Evolutionary conservation across 1,140 invertebrate species (phyloP).

Genomic region (Oryzaephilus surinamensis): DNA sequence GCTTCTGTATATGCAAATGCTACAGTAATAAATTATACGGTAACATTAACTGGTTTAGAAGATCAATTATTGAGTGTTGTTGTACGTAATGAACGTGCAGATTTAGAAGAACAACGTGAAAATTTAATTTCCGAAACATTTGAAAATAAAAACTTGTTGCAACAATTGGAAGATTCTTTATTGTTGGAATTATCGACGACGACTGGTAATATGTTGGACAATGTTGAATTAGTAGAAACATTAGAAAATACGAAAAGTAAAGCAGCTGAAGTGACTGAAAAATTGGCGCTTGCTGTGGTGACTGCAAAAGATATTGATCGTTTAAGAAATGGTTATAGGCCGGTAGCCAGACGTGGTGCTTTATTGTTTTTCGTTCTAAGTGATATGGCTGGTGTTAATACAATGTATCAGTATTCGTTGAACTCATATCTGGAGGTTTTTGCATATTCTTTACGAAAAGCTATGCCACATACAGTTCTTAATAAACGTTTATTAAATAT

Average conservation of each 20-base stretch:
- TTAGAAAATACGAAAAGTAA: conserved; percentile 83
- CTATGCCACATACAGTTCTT: conserved; percentile 62
- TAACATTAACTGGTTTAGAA: conserved; percentile 74
- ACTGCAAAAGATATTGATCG: conserved; percentile 72
- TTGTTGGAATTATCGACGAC: conserved; percentile 71
- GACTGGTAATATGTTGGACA: conserved; percentile 84
- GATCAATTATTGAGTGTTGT: conserved; percentile 81
- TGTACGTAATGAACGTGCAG: conserved; percentile 68
- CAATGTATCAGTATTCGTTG: conserved; percentile 88
- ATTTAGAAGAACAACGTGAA: conserved; percentile 79
- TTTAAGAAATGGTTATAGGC: conserved; percentile 68
- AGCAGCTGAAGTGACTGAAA: conserved; percentile 58
- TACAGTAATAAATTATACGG: conserved; percentile 83
- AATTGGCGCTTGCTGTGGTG: conserved; percentile 57
- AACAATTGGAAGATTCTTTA: conserved; percentile 72
- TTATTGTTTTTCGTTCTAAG: conserved; percentile 81
- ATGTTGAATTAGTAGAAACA: conserved; percentile 71
- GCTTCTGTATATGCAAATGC: conserved; percentile 76
- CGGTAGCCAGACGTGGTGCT: conserved; percentile 71
- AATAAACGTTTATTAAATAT: conserved; percentile 66
- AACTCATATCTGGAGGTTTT: conserved; percentile 72
- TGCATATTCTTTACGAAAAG: conserved; percentile 63
- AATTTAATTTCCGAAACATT: conserved; percentile 73
- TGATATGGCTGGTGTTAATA: conserved; percentile 74
- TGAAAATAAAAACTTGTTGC: conserved; percentile 70